Percentiles rank a stretch among this genome's conserved stretches.
Evolutionary conservation across 2,113 vertebrate species (phyloP).

Genomic region (Epinephelus fuscoguttatus): DNA sequence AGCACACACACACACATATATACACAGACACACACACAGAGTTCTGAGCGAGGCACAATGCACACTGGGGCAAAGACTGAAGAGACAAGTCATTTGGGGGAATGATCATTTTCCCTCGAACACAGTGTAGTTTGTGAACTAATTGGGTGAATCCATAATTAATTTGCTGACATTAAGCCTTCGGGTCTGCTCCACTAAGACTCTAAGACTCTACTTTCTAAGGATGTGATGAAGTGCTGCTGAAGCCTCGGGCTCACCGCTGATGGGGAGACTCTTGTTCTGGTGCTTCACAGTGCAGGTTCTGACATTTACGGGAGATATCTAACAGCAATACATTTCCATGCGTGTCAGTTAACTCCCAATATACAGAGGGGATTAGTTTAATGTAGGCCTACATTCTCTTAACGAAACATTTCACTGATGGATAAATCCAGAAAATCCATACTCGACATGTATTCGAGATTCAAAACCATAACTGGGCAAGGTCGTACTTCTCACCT

Average conservation of each 20-base stretch:
- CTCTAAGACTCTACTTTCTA: slow-evolving; percentile 58
- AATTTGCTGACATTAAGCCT: slow-evolving; percentile 82
- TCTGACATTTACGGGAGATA: slow-evolving; percentile 55
- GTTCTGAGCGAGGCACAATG: slow-evolving; percentile 39
- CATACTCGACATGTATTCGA: slow-evolving; percentile 32
- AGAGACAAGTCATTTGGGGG: slow-evolving; percentile 67
- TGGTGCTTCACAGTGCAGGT: slow-evolving; percentile 18
- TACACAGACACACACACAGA: slow-evolving; percentile 12
- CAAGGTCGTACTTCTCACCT: slow-evolving; percentile 5
- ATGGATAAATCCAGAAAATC: slow-evolving; percentile 59
- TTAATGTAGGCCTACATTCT: slow-evolving; percentile 36
- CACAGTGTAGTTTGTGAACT: slow-evolving; percentile 77
- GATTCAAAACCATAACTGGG: slow-evolving; percentile 24
- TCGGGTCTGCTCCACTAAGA: slow-evolving; percentile 64
- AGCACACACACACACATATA: slow-evolving; percentile 4
- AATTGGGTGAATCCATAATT: slow-evolving; percentile 82
- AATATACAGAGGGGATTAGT: background rate
- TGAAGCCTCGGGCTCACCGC: slow-evolving; percentile 53
- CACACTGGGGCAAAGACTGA: slow-evolving; percentile 62
- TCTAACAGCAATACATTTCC: slow-evolving; percentile 37
- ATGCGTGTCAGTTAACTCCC: slow-evolving; percentile 25
- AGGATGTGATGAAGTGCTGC: slow-evolving; percentile 55
- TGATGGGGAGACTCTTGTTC: slow-evolving; percentile 47
- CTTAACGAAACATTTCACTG: slow-evolving; percentile 43
- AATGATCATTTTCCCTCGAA: slow-evolving; percentile 73